phyloP scores from a whole-genome alignment of 2,113 vertebrate genomes.

The Ramphastos sulfuratus region DNA sequence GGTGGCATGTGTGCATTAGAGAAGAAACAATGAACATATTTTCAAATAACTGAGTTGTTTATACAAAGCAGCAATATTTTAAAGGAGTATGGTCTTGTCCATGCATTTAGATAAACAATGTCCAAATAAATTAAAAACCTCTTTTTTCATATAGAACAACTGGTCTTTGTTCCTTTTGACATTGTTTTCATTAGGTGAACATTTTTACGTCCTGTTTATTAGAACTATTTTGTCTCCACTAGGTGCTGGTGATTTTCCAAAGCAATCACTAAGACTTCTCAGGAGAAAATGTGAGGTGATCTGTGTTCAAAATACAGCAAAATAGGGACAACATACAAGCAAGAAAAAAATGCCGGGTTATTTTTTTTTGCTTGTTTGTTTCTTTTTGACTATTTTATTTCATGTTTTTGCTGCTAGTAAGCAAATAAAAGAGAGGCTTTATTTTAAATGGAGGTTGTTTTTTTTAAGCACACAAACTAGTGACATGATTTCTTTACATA shows the following conservation, averaged over 20 bases:
- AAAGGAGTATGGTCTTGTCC: neutral
- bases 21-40: neutral
- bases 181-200: neutral
- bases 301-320: neutral
- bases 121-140: neutral
- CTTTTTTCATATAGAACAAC: neutral
- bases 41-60: neutral
- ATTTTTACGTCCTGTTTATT: neutral
- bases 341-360: fast-evolving
- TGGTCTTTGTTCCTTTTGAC: neutral
- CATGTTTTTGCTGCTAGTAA: neutral
- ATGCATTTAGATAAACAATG: neutral
- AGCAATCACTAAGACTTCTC: neutral
- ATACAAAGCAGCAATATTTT: neutral
- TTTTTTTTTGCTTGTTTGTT: too few species aligned
- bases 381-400: neutral
- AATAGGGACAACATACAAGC: neutral
- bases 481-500: neutral
- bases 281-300: neutral
- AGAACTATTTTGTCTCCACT: fast-evolving
- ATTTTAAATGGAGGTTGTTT: neutral
- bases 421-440: neutral
- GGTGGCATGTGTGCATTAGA: neutral
- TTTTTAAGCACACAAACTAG: neutral
- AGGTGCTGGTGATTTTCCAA: neutral